Evolutionary conservation across 2,113 vertebrate species (phyloP).

Genomic region (Apistogramma diplotaenia): DNA sequence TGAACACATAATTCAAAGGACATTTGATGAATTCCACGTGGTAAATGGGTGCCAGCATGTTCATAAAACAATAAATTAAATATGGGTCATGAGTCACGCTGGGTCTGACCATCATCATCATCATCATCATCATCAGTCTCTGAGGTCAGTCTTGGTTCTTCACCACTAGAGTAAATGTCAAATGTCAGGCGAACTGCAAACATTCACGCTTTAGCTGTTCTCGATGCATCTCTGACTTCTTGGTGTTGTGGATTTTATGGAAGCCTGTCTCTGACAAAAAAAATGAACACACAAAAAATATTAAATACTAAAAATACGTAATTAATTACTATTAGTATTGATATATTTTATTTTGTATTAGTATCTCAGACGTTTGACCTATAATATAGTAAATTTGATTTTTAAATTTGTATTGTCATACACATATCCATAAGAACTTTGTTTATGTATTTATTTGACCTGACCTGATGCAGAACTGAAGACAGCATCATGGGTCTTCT

Average conservation of each 20-base stretch:
- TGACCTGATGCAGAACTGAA: too few species aligned
- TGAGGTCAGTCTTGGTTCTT: not conserved
- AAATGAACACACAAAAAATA: not conserved
- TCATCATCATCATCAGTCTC: not conserved
- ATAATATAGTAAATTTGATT: too few species aligned
- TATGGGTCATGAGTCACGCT: not conserved
- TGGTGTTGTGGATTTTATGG: not conserved
- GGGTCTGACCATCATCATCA: not conserved
- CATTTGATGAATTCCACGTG: conserved; percentile 27
- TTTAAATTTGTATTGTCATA: too few species aligned
- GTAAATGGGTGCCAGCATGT: not conserved
- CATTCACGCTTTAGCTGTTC: not conserved
- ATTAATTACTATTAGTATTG: too few species aligned
- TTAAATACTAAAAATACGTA: too few species aligned
- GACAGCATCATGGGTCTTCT: too few species aligned
- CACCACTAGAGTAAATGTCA: too few species aligned
- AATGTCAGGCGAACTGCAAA: too few species aligned
- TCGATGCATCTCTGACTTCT: not conserved
- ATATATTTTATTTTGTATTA: too few species aligned
- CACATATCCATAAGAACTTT: too few species aligned
- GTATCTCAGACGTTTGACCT: too few species aligned
- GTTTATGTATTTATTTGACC: too few species aligned
- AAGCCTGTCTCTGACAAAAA: not conserved
- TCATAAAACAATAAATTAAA: not conserved
- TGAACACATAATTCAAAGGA: not conserved